These are phyloP conservation scores for Microctonus aethiopoides DNA, from an alignment of 2,888 invertebrate species.

Conservation along the genomic window DNA sequence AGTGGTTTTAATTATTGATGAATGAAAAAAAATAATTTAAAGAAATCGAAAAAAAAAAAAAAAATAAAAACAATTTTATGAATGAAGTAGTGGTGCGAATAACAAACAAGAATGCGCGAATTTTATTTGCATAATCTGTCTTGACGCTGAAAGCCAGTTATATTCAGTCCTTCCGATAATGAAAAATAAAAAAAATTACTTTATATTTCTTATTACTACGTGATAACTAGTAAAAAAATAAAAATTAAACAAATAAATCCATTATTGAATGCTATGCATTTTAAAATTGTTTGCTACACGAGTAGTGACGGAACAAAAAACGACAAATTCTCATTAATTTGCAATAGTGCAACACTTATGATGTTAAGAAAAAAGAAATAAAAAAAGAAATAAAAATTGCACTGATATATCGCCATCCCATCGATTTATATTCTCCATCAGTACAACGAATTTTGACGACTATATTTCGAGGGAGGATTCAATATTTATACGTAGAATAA, in stretches of 20 bases:
- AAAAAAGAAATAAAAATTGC: conserved; percentile 16
- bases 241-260: conserved; percentile 1
- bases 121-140: neutral
- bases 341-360: neutral
- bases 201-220: neutral
- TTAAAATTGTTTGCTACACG: too few relatives aligned
- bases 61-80: neutral
- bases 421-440: conserved; percentile 38
- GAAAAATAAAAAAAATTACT: conserved; percentile 5
- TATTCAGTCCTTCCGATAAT: conserved; percentile 22
- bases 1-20: neutral
- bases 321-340: conserved; percentile 1
- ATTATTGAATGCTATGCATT: too few relatives aligned
- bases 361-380: conserved; percentile 3
- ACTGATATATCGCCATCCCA: conserved; percentile 37
- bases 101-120: neutral
- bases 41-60: neutral
- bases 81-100: neutral
- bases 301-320: conserved; percentile 2
- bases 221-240: neutral
- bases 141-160: conserved; percentile 19
- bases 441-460: conserved; percentile 45
- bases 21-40: too few relatives aligned
- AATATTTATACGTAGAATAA: conserved; percentile 55
- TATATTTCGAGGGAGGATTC: conserved; percentile 26